Base-by-base conservation (phyloP, 2,888 invertebrate genomes). In the Heliconius hortense region DNA sequence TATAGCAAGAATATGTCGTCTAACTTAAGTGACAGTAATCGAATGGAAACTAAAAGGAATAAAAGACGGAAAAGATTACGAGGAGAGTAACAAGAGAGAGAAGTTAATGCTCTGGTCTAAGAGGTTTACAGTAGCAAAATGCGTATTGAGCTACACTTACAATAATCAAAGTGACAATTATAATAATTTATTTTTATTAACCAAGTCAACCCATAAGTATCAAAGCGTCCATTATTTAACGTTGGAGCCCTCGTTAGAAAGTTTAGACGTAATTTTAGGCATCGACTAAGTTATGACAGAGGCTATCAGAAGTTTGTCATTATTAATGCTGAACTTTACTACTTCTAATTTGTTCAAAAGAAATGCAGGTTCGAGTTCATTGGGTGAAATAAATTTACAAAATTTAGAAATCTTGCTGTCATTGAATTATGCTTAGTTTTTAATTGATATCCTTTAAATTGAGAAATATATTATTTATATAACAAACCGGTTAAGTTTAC, bases 231-330 rank as follows among this genome's bases (percentile, higher is more conserved):
- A 48, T 74, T 74, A 68, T 68, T 24, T 11, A 39, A 43, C 48
- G 35, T 69, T n/a, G 53, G 63, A 48, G 69, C 26, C n/a, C 53
- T 74, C 69, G 69, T 74, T 69, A 63, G 35, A 74, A 68, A 68
- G 60, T 68, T 74, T 68, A n/a, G 10, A 48, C 73, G 26, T 60
- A 48, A 69, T 69, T 68, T 74, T 68, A 59, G 73, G 67, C 68
- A 60, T 74, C 24, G 70, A 26, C 56, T 59, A 59, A 70, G 60
- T 74, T 69, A 35, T 63, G 69, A 74, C 74, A 69, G 26, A 21
- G 56, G 74, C 53, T 69, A 69, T 74, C 53, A 63, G 26, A 48
- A 63, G 69, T 74, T 74, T 69, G 35, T 60, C 35, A 26, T 59
- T 56, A 39, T 59, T 24, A 70, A 59, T 18, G 4, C 18, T 35